Percentiles rank a stretch among this genome's conserved stretches.
Conservation (phyloP, 1,140 invertebrate species). For the Drosophila sucinea region DNA sequence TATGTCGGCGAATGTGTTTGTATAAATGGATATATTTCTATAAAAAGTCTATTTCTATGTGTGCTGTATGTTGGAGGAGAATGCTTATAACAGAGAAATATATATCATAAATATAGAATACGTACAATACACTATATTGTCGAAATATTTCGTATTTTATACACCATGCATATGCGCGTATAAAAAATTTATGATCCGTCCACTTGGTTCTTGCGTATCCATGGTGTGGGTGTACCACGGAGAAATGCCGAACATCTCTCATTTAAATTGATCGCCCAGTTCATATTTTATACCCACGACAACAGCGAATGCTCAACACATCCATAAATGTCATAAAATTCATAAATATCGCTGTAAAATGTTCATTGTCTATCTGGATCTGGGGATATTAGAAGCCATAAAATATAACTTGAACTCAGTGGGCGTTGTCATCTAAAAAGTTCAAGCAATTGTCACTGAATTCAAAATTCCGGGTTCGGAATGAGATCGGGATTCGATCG, state of each 20-base stretch:
- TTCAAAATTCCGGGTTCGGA: slow-evolving; percentile 10
- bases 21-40: background rate
- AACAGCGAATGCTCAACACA: slow-evolving; percentile 51
- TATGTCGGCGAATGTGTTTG: slow-evolving; percentile 3
- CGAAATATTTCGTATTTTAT: slow-evolving; percentile 24
- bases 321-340: slow-evolving; percentile 69
- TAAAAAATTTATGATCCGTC: slow-evolving; percentile 37
- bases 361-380: slow-evolving; percentile 42
- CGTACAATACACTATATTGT: slow-evolving; percentile 26
- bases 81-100: slow-evolving; percentile 13
- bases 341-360: slow-evolving; percentile 59
- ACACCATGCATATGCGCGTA: slow-evolving; percentile 21
- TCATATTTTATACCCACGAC: slow-evolving; percentile 56
- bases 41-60: slow-evolving; percentile 12
- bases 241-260: slow-evolving; percentile 32
- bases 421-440: slow-evolving; percentile 5
- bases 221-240: slow-evolving; percentile 28
- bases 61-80: background rate
- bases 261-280: slow-evolving; percentile 56
- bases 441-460: slow-evolving; percentile 12
- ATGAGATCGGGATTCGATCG: background rate
- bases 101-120: slow-evolving; percentile 19
- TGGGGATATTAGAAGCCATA: slow-evolving; percentile 13
- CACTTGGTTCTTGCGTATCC: slow-evolving; percentile 21
- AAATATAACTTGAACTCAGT: slow-evolving; percentile 15